Base-by-base conservation (phyloP, 2,888 invertebrate genomes). In the Dryococelus australis region DNA sequence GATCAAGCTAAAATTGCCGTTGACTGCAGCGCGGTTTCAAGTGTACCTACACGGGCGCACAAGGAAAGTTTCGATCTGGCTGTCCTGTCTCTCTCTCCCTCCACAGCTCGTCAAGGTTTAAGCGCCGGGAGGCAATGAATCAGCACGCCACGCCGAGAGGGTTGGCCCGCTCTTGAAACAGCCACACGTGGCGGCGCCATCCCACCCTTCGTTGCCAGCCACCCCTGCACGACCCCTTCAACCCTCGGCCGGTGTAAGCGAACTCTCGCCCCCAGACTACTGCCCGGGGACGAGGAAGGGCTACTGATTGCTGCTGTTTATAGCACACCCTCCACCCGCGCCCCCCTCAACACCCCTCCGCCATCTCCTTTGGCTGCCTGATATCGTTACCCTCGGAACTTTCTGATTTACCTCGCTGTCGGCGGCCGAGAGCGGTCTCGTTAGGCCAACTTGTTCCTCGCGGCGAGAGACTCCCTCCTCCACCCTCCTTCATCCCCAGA, bases 271-370 rank as follows among this genome's bases (percentile, higher is more conserved):
- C n/a, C 65, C 65, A 8, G 65, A 65, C 3, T 24, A 8, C 24
- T 24, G 24, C 65, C n/a, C 65, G 65, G 47, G n/a, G 83, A 27
- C 28, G 83, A 83, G 83, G 28, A 20, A 35, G 28, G 83, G 20
- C 65, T 65, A 83, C 83, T 83, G 83, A 83, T 83, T 83, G 83
- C 83, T 83, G 83, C 27, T 83, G 83, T 83, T 83, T 83, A 83
- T 83, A 83, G 83, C 83, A 35, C 65, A 16, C 65, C 65, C n/a
- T 24, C 24, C n/a, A 10, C 65, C n/a, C 65, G 0, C 65, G 0
- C 8, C 65, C 20, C 65, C n/a, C 16, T 24, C 65, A 16, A 1
- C 20, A 2, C 13, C 13, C 51, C 1, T 6, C 51, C 51, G 24
- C n/a, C n/a, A 16, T 6, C 28, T 27, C 83, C 28, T 8, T 12